These are phyloP conservation scores for Conus canariensis DNA, from an alignment of 2,888 invertebrate genomes.

Conservation along the genomic window DNA sequence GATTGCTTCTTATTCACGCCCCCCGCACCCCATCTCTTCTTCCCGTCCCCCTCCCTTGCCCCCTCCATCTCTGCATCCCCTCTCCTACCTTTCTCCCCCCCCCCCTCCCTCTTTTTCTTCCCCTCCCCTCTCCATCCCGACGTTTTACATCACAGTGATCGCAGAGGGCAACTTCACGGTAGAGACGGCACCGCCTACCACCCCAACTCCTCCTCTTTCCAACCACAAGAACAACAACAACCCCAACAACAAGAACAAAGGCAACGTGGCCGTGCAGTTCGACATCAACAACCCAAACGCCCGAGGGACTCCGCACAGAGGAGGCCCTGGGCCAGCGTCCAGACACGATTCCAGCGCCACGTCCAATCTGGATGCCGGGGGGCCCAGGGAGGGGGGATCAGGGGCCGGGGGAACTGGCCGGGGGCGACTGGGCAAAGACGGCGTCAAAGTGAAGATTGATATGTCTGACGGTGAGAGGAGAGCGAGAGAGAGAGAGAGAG, in stretches of 20 bases:
- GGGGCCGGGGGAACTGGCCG: background rate
- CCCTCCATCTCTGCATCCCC: background rate
- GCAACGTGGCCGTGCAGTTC: conserved; percentile 28
- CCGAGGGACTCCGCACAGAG: background rate
- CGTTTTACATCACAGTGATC: conserved; percentile 77
- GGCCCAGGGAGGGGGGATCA: background rate
- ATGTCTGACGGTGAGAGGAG: background rate
- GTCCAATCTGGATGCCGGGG: conserved; percentile 26
- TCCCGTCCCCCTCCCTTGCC: background rate
- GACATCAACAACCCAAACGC: conserved; percentile 32
- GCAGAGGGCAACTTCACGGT: conserved; percentile 86
- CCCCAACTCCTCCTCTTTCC: conserved; percentile 53
- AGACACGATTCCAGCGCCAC: conserved; percentile 7
- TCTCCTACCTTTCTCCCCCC: background rate
- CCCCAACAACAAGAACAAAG: background rate
- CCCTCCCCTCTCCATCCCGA: background rate
- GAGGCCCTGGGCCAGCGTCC: background rate
- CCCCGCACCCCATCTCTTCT: background rate
- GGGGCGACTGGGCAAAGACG: conserved; percentile 3
- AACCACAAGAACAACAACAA: background rate
- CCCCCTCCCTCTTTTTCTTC: background rate
- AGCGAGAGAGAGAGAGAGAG: too few relatives aligned
- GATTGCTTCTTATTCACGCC: background rate
- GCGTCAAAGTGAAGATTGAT: conserved; percentile 22
- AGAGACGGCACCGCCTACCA: conserved; percentile 80